Evolutionary conservation across 2,113 vertebrate species (phyloP).

Genomic region (Recurvirostra avosetta): DNA sequence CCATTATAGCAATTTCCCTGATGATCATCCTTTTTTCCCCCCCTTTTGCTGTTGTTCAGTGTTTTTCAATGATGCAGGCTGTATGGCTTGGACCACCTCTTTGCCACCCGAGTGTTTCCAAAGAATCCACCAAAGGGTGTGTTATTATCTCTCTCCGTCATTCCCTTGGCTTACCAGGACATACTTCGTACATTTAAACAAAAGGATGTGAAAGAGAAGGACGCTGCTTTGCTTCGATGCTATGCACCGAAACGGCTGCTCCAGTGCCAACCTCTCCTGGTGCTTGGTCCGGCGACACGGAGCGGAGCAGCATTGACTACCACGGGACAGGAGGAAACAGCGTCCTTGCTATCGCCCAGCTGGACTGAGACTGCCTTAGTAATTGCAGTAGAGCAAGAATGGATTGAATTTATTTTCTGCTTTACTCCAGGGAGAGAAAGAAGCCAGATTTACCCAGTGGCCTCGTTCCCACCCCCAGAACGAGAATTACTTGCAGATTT

Average conservation of each 20-base stretch:
- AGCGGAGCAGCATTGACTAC: rapidly evolving
- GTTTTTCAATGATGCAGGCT: slow-evolving; percentile 33
- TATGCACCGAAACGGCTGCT: background rate
- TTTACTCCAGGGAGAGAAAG: background rate
- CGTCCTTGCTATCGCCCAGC: background rate
- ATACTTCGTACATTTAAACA: background rate
- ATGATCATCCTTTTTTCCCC: background rate
- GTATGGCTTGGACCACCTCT: slow-evolving; percentile 10
- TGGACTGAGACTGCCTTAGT: background rate
- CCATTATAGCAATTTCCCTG: slow-evolving; percentile 59
- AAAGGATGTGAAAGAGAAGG: background rate
- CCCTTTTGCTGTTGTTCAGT: slow-evolving; percentile 23
- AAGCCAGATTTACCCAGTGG: background rate
- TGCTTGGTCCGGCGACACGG: background rate
- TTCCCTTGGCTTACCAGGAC: background rate
- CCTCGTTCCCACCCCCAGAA: background rate
- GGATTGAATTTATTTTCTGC: slow-evolving; percentile 10
- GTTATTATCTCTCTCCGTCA: slow-evolving; percentile 22
- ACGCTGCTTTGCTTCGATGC: background rate
- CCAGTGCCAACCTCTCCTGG: background rate
- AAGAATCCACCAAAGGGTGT: background rate
- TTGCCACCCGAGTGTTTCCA: background rate
- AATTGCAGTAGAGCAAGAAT: background rate
- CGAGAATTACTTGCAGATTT: background rate
- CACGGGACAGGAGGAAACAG: background rate